Evolutionary conservation across 1,140 invertebrate species (phyloP).

Genomic region (Thereuonema tuberculata): DNA sequence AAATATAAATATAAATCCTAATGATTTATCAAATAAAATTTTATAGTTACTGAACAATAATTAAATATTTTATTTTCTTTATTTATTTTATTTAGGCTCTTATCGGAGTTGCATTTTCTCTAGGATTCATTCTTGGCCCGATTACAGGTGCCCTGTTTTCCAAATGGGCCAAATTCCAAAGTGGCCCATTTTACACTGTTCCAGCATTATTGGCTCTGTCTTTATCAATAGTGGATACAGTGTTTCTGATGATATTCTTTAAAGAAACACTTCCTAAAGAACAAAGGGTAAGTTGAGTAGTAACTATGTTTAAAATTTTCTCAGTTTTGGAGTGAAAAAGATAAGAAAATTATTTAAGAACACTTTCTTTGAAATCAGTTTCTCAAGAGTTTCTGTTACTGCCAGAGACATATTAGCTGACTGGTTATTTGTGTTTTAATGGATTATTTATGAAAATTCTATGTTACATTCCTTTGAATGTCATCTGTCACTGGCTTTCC

Average conservation of each 20-base stretch:
- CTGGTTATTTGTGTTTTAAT: too few relatives aligned
- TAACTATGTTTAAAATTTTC: conserved; percentile 7
- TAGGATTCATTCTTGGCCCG: conserved; percentile 93
- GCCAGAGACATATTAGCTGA: too few relatives aligned
- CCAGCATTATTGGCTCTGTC: conserved; percentile 75
- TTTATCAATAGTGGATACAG: conserved; percentile 60
- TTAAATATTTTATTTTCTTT: too few relatives aligned
- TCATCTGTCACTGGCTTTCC: too few relatives aligned
- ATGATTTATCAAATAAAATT: conserved; percentile 9
- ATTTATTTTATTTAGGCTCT: conserved; percentile 60
- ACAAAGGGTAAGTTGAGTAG: conserved; percentile 35
- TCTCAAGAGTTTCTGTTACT: conserved; percentile 23
- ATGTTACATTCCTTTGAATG: too few relatives aligned
- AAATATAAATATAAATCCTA: too few relatives aligned
- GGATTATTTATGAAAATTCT: too few relatives aligned
- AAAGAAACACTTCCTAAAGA: conserved; percentile 72
- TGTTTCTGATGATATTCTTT: conserved; percentile 59
- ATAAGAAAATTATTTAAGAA: conserved; percentile 8
- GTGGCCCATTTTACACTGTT: conserved; percentile 56
- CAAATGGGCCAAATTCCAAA: conserved; percentile 41
- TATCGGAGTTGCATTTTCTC: conserved; percentile 90
- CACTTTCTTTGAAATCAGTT: neutral
- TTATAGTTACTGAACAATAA: too few relatives aligned
- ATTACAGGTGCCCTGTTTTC: conserved; percentile 87
- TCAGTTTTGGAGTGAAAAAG: conserved; percentile 6